phyloP scores from a whole-genome alignment of 2,113 vertebrate species.

The Epinephelus cyanopodus region DNA sequence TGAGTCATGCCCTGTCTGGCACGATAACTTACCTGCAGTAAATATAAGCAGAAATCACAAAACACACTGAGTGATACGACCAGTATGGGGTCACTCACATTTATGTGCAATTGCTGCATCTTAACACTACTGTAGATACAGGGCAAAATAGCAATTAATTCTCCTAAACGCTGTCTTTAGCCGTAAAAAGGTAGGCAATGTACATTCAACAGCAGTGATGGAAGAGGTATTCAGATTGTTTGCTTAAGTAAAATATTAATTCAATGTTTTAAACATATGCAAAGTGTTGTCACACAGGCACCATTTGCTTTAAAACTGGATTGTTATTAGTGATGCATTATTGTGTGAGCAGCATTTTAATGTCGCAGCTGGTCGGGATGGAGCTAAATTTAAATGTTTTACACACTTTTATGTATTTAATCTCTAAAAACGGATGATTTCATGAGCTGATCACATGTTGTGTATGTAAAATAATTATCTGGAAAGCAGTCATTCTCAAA shows the following conservation, averaged over 20 bases:
- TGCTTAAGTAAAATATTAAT: no score
- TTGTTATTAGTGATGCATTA: background rate
- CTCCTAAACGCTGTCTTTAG: background rate
- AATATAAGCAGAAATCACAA: conserved; percentile 50
- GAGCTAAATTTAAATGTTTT: background rate
- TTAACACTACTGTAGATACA: background rate
- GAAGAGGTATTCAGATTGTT: background rate
- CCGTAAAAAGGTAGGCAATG: background rate
- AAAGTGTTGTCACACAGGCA: background rate
- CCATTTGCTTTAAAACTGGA: background rate
- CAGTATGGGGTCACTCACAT: background rate
- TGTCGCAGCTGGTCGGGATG: background rate
- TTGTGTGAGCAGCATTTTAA: background rate
- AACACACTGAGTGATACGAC: background rate
- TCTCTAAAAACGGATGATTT: background rate
- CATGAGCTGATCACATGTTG: background rate
- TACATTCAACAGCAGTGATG: background rate
- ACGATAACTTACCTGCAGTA: conserved; percentile 82
- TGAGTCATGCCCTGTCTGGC: conserved; percentile 82
- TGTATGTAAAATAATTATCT: background rate
- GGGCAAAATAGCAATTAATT: background rate
- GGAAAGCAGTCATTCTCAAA: no score
- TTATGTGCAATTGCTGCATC: background rate
- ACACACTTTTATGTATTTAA: background rate
- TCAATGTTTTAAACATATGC: background rate